Percentiles rank a stretch among this genome's conserved stretches.
phyloP scores from a whole-genome alignment of 2,888 invertebrate genomes.

The Gerris lacustris region DNA sequence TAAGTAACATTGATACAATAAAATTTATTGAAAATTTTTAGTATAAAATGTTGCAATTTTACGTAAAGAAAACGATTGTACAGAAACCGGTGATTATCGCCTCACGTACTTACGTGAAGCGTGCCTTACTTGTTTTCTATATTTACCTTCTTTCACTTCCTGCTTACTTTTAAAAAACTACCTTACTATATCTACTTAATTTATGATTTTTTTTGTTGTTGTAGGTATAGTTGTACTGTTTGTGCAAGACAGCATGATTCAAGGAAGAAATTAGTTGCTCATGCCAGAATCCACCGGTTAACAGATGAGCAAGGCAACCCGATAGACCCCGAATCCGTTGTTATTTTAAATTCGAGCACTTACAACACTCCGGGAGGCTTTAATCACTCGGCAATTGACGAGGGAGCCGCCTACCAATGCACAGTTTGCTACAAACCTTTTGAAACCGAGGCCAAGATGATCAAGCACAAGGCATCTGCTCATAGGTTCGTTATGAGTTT shows the following conservation, averaged over 20 bases:
- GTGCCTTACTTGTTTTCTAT: no score
- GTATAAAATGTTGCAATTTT: no score
- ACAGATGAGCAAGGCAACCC: slow-evolving; percentile 34
- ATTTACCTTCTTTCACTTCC: no score
- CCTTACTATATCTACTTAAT: not conserved
- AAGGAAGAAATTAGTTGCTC: slow-evolving; percentile 42
- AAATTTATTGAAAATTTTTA: no score
- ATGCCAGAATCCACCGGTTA: slow-evolving; percentile 45
- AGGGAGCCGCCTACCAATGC: slow-evolving; percentile 33
- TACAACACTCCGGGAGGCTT: slow-evolving; percentile 26
- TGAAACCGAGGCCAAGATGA: slow-evolving; percentile 40
- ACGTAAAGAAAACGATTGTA: no score
- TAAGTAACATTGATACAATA: no score
- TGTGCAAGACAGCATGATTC: slow-evolving; percentile 47
- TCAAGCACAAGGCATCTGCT: slow-evolving; percentile 39
- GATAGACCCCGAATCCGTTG: slow-evolving; percentile 33
- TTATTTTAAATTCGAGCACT: slow-evolving; percentile 31
- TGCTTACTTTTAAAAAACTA: no score
- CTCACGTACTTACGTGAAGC: no score
- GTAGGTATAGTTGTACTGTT: slow-evolving; percentile 35
- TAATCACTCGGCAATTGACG: slow-evolving; percentile 19
- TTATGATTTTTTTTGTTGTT: not conserved
- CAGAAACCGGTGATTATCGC: no score
- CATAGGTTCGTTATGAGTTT: slow-evolving; percentile 26
- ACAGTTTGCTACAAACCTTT: slow-evolving; percentile 40